Evolutionary conservation across 1,140 invertebrate genomes (phyloP), one percentile per base, ranked within the genome.

Genomic region (Acromyrmex echinatior): DNA sequence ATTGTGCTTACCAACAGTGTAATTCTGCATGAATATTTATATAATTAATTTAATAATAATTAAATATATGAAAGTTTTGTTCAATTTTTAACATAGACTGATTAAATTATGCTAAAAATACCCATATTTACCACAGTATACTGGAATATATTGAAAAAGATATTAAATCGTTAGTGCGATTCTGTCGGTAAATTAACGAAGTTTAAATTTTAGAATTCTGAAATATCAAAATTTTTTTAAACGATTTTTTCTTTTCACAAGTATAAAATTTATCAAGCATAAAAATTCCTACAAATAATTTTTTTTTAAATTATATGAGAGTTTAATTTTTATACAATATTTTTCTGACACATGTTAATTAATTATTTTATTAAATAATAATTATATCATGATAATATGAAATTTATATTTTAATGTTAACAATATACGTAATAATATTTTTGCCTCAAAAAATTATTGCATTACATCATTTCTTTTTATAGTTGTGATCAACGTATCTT

Each of bases 101-200:
- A 39, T n/a, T 4, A 60, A 60, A 21, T n/a, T 16, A 12, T 31
- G 9, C 28, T 58, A 76, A 35, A 56, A 60, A 60, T 58, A 7
- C 1, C 16, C 4, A 25, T 66, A n/a, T 35, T 35, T 18, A 45
- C 2, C 16, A 21, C 14, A 45, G 4, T 70, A 6, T 35, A 49
- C 3, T 51, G 0, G 1, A 9, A 49, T 25, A 66, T 3, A 9
- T 45, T 68, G 10, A 21, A 18, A n/a, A 66, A 21, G 18, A 66
- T 39, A 39, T 66, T 66, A 49, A 49, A 49, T n/a, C 0, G 2
- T 49, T 14, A 70, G 39, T 45, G 1, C 10, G 10, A 70, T 70
- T 51, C 66, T 0, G 66, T 70, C 66, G 66, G 66, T 70, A 70
- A 70, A 70, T 70, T 51, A 70, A 70, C 25, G 12, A 28, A 70